Conservation (phyloP, 2,797 vertebrate species). For the Enteromius treurensis region DNA sequence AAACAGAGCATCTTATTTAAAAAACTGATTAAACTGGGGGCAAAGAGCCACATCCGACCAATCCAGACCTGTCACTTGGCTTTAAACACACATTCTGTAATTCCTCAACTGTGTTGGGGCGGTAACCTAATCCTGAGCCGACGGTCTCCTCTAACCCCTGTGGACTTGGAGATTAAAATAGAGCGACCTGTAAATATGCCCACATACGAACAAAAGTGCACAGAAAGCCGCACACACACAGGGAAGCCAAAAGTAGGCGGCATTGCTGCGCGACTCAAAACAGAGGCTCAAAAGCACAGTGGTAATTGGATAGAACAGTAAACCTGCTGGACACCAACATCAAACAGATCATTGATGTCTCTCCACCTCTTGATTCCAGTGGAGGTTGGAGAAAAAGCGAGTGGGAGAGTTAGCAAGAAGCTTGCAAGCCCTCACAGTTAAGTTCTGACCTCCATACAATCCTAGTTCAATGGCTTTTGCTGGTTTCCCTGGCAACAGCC, state of each 20-base stretch:
- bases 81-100: not conserved
- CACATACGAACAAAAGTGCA: no score
- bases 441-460: conserved; percentile 23
- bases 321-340: conserved; percentile 39
- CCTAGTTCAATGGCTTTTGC: not conserved
- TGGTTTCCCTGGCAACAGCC: conserved; percentile 27
- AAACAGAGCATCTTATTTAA: conserved; percentile 24
- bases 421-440: conserved; percentile 30
- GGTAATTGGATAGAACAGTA: conserved; percentile 46
- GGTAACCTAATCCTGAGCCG: conserved; percentile 24
- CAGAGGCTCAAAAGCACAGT: conserved; percentile 26
- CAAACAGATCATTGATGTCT: conserved; percentile 48
- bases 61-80: not conserved
- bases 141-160: conserved; percentile 1
- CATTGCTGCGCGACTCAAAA: conserved; percentile 35
- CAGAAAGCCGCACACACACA: not conserved
- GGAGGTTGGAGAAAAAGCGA: conserved; percentile 12
- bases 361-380: conserved; percentile 38
- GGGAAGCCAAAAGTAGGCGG: not conserved
- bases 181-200: conserved; percentile 36
- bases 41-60: not conserved
- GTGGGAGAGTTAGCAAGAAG: conserved; percentile 31
- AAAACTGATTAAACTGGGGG: not conserved
- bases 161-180: conserved; percentile 39
- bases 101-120: conserved; percentile 2